Conservation (phyloP, 2,113 vertebrate species). For the Myocastor coypus region DNA sequence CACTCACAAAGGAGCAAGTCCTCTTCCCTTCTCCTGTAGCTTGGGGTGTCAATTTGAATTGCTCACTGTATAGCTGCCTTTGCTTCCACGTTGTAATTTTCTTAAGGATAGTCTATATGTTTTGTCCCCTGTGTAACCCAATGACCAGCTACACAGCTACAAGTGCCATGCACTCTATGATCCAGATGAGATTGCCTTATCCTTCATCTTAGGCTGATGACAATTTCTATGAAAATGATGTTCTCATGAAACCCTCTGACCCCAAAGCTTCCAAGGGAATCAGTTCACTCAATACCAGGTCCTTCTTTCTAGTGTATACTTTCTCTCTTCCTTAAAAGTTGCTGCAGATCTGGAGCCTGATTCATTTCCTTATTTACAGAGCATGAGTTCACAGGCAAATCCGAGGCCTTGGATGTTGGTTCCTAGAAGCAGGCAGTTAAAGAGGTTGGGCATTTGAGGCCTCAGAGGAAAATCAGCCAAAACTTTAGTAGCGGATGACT, state of each 20-base stretch:
- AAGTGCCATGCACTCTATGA: neutral
- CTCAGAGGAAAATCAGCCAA: neutral
- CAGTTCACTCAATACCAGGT: neutral
- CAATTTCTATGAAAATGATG: neutral
- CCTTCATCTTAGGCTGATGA: neutral
- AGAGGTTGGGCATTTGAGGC: neutral
- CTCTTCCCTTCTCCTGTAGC: neutral
- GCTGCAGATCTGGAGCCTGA: neutral
- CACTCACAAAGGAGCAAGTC: neutral
- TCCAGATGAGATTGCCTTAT: neutral
- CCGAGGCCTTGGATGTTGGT: neutral
- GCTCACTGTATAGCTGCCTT: neutral
- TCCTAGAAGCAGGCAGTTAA: neutral
- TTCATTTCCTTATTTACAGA: neutral
- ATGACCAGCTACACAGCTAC: neutral
- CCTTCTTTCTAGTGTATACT: neutral
- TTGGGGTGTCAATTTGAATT: neutral
- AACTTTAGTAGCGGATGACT: neutral
- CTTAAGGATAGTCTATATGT: neutral
- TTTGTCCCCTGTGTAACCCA: neutral
- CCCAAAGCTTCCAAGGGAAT: neutral
- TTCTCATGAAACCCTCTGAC: neutral
- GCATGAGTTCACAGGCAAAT: neutral
- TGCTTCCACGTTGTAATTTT: neutral
- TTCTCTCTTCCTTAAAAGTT: conserved; percentile 43